phyloP scores from a whole-genome alignment of 2,797 vertebrate species.

The Melanotaenia pygmaea region DNA sequence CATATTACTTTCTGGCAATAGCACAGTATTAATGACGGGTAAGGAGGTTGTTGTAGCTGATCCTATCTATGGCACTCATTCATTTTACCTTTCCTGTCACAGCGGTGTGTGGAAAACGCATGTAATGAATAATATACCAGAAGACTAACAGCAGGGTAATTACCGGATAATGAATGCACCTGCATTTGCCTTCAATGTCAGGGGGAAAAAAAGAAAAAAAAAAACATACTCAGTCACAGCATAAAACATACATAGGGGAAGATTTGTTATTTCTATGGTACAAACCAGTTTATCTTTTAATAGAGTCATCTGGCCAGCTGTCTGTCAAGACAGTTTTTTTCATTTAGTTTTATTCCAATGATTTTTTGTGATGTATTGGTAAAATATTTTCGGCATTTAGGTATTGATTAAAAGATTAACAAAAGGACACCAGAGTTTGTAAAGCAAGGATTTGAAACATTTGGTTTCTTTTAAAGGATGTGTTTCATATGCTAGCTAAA shows the following conservation, averaged over 20 bases:
- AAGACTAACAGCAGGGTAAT: conserved; percentile 84
- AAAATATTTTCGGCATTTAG: conserved; percentile 33
- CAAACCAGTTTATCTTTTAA: conserved; percentile 39
- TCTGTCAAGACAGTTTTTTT: conserved; percentile 54
- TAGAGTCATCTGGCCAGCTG: conserved; percentile 40
- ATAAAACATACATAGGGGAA: conserved; percentile 21
- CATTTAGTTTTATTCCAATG: conserved; percentile 1
- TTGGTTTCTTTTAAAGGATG: no score
- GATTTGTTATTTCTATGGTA: conserved; percentile 23
- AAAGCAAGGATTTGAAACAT: not conserved
- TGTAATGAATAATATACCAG: conserved; percentile 83
- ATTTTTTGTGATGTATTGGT: conserved; percentile 16
- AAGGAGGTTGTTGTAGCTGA: conserved; percentile 61
- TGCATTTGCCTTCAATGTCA: conserved; percentile 81
- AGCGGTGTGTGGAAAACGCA: conserved; percentile 65
- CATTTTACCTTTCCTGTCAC: conserved; percentile 81
- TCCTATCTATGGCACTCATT: conserved; percentile 69
- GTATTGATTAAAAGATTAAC: conserved; percentile 47
- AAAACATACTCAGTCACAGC: conserved; percentile 46
- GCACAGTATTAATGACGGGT: conserved; percentile 74
- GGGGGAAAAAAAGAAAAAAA: conserved; percentile 36
- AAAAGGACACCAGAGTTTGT: conserved; percentile 13
- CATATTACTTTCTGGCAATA: conserved; percentile 64
- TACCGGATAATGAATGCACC: conserved; percentile 86
- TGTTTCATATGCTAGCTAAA: no score